Base-by-base conservation (phyloP, 2,888 invertebrate species). In the Lepidocyrtinus sp. region DNA sequence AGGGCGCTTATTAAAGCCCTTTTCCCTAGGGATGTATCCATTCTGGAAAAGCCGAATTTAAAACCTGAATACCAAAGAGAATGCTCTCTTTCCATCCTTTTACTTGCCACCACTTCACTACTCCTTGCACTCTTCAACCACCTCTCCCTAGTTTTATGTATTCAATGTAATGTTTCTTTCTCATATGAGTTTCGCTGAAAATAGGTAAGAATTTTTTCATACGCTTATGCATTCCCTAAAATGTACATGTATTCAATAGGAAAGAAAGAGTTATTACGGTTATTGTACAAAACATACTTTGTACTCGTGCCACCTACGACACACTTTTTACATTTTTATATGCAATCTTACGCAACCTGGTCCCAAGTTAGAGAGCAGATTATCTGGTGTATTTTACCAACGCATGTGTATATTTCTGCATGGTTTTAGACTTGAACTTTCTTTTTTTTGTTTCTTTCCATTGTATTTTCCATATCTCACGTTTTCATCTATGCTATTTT, bases 1-100 rank as follows among this genome's bases (percentile, higher is more conserved):
- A 84, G 85, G 85, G 84, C 85, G 84, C 86, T 85, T 86, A 86
- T 86, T 86, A 86, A 84, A 85, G 86, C 84, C 81, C 80, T 79
- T 76, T 82, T 85, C 86, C 86, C 86, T 75, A 68, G 86, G 83
- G 86, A 83, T 83, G 83, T 85, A 85, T 85, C 85, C 83, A 85
- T 85, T 85, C 84, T 83, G 81, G 82, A 82, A 83, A 83, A 84
- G 85, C 84, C 85, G 85, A 86, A 86, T 86, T 86, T 86, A 86
- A 86, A 86, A 86, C 85, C 84, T 83, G 84, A 82, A 84, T 84
- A 84, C 84, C 83, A 85, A 85, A 85, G 84, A 83, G 85, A 85
- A 85, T 85, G 84, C 83, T 81, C 77, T 69, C 78, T 80, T 63
- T 17, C n/a, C 27, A 63, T 36, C 59, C 46, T 61, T 19, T 62